Evolutionary conservation across 2,797 vertebrate species (phyloP).

Genomic region (Furcifer pardalis): DNA sequence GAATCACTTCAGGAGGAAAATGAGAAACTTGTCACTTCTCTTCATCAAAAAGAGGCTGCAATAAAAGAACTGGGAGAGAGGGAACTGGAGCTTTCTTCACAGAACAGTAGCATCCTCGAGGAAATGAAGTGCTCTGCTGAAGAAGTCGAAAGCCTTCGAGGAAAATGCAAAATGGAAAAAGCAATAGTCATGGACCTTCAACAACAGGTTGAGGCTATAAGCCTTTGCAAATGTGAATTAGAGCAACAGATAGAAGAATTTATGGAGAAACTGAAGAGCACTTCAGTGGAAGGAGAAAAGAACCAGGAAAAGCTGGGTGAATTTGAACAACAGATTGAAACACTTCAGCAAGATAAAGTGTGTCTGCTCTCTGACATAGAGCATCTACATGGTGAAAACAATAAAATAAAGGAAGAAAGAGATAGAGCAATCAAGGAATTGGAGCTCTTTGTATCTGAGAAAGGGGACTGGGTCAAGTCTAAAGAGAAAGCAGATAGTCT

Average conservation of each 20-base stretch:
- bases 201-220: constrained; percentile 69
- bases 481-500: constrained; percentile 71
- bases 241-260: constrained; percentile 76
- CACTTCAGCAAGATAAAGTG: constrained; percentile 72
- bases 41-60: constrained; percentile 78
- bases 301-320: constrained; percentile 65
- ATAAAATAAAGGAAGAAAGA: constrained; percentile 71
- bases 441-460: constrained; percentile 61
- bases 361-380: constrained; percentile 67
- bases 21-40: constrained; percentile 69
- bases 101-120: constrained; percentile 72
- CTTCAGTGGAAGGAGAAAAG: constrained; percentile 69
- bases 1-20: constrained; percentile 78
- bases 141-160: constrained; percentile 71
- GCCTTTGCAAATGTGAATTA: constrained; percentile 72
- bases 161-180: constrained; percentile 67
- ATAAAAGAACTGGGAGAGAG: constrained; percentile 79
- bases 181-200: constrained; percentile 69
- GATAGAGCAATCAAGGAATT: constrained; percentile 64
- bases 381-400: constrained; percentile 73
- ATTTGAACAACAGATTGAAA: constrained; percentile 75
- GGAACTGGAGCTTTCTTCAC: constrained; percentile 68
- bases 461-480: constrained; percentile 49
- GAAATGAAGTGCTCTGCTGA: constrained; percentile 70
- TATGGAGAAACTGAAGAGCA: constrained; percentile 59